Evolutionary conservation across 2,888 invertebrate species (phyloP).

Genomic region (Chrysotoxum bicinctum): DNA sequence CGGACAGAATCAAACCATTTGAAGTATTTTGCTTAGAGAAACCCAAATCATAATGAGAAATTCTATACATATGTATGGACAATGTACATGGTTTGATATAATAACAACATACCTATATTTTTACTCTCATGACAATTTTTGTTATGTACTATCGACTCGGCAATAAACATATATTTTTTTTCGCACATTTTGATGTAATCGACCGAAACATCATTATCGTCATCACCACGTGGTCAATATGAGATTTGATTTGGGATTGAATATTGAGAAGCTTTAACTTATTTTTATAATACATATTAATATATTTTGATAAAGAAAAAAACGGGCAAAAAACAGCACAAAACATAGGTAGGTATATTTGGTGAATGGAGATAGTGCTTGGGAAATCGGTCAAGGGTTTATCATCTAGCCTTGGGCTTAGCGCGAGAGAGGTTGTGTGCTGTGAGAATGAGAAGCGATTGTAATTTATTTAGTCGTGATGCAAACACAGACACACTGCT

Average conservation of each 20-base stretch:
- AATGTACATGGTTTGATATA: neutral
- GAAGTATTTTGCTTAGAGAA: conserved; percentile 43
- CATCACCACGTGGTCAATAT: conserved; percentile 68
- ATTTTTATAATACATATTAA: neutral
- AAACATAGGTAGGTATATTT: neutral
- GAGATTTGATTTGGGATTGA: conserved; percentile 35
- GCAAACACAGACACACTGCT: conserved; percentile 12
- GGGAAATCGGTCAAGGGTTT: conserved; percentile 68
- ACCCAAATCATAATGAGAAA: conserved; percentile 28
- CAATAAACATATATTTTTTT: conserved; percentile 16
- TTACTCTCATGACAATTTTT: conserved; percentile 39
- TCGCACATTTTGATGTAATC: conserved; percentile 59
- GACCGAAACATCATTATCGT: conserved; percentile 63
- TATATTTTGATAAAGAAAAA: conserved; percentile 16
- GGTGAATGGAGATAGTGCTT: conserved; percentile 48
- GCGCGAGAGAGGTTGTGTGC: conserved; percentile 24
- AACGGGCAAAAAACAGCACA: conserved; percentile 2
- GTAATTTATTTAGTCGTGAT: conserved; percentile 36
- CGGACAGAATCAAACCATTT: neutral
- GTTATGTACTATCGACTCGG: conserved; percentile 6
- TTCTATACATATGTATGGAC: neutral
- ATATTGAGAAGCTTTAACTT: neutral
- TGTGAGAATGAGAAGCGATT: conserved; percentile 15
- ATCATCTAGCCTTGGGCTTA: conserved; percentile 53
- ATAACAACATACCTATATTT: conserved; percentile 21